Conservation (phyloP, 2,797 vertebrate genomes). For the Heteromormyrus szaboi region DNA sequence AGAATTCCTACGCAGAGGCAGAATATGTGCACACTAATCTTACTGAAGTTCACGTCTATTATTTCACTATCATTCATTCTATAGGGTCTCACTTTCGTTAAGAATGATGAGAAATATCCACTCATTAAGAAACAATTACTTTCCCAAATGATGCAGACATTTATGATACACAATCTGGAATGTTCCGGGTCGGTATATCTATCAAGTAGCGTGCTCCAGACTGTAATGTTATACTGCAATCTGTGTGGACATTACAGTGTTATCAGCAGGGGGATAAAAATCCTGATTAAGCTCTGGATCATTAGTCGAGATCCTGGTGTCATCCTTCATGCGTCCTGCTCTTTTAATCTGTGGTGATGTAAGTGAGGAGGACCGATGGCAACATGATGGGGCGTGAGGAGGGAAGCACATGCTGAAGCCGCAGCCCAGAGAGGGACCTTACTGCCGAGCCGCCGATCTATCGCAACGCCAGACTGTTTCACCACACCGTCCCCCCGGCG, state of each 20-base stretch:
- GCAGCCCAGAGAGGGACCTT: neutral
- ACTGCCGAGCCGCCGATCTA: too few species aligned
- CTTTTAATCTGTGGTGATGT: neutral
- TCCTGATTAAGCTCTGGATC: neutral
- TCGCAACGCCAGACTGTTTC: neutral
- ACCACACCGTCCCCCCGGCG: neutral
- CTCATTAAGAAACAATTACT: neutral
- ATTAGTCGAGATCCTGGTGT: slow-evolving; percentile 1
- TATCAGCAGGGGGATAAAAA: neutral
- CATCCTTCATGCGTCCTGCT: neutral
- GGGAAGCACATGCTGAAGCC: neutral
- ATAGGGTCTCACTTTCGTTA: neutral
- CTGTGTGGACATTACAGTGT: neutral
- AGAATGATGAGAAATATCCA: neutral
- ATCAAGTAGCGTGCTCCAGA: neutral
- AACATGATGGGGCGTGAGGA: neutral
- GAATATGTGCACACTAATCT: neutral
- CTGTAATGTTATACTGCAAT: neutral
- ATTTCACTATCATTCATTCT: neutral
- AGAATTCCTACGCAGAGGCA: neutral
- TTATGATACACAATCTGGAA: neutral
- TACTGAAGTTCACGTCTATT: neutral
- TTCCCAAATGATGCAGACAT: neutral
- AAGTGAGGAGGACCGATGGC: too few species aligned
- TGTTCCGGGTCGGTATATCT: neutral